Evolutionary conservation across 2,113 vertebrate genomes (phyloP).

Genomic region (Psammodynastes pulverulentus): DNA sequence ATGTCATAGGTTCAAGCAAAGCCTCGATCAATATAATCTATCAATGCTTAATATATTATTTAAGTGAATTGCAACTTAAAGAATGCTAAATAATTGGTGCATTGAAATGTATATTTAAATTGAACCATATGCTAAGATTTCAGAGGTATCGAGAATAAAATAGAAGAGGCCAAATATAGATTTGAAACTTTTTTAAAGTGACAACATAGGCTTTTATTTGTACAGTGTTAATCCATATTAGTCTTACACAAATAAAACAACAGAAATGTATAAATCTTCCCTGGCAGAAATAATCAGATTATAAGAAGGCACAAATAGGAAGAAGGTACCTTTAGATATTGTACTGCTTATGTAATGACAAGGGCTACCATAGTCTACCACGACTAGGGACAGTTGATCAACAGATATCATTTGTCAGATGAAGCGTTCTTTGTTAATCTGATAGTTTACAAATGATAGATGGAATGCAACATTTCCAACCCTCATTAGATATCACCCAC

Average conservation of each 20-base stretch:
- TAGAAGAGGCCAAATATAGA: conserved; percentile 24
- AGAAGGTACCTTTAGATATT: background rate
- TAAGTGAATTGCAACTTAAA: conserved; percentile 46
- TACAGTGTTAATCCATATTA: background rate
- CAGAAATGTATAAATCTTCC: background rate
- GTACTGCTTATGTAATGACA: background rate
- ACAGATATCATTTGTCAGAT: background rate
- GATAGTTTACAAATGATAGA: background rate
- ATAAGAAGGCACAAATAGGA: background rate
- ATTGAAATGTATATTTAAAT: conserved; percentile 59
- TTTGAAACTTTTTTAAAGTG: conserved; percentile 8
- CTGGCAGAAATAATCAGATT: background rate
- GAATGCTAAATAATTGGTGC: conserved; percentile 59
- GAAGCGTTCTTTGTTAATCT: background rate
- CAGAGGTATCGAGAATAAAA: conserved; percentile 14
- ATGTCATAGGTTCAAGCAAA: conserved; percentile 67
- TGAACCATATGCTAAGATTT: conserved; percentile 52
- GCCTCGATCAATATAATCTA: conserved; percentile 52
- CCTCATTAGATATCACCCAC: too few relatives aligned
- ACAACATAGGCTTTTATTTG: background rate
- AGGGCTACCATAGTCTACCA: background rate
- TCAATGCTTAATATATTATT: conserved; percentile 68
- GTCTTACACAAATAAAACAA: background rate
- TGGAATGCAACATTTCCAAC: background rate
- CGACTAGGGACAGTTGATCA: background rate